Conservation (phyloP, 2,888 invertebrate genomes). For the Trichogramma dendrolimi region DNA sequence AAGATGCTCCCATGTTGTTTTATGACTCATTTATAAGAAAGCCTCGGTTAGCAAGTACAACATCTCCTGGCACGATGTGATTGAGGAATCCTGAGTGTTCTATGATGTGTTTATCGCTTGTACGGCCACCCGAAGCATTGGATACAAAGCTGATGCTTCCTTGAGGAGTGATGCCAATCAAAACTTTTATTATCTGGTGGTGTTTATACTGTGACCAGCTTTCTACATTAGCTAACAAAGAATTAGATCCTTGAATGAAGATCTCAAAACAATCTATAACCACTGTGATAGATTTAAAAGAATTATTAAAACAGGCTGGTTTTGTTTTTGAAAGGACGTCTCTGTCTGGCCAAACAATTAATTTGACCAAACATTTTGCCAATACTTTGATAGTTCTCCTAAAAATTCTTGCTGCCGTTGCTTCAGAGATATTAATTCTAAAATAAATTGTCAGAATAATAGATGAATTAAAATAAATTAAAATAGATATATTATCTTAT, state of each 20-base stretch:
- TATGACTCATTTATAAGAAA: constrained; percentile 6
- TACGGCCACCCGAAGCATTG: constrained; percentile 9
- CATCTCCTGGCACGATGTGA: constrained; percentile 1
- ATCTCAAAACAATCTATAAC: constrained; percentile 22
- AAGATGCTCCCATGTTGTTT: no score
- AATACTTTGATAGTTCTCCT: constrained; percentile 8
- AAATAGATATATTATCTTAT: not conserved
- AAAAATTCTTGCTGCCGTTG: constrained; percentile 7
- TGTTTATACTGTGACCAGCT: constrained; percentile 6
- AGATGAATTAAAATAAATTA: not conserved
- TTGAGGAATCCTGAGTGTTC: constrained; percentile 17
- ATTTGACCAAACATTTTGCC: not conserved
- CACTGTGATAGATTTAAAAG: not conserved
- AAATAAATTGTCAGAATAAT: not conserved
- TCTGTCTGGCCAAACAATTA: constrained; percentile 4
- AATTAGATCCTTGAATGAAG: constrained; percentile 6
- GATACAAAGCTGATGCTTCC: constrained; percentile 16
- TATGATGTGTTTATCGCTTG: constrained; percentile 11
- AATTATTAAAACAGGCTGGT: constrained; percentile 1
- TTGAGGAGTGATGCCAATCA: constrained; percentile 22
- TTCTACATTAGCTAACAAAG: not conserved
- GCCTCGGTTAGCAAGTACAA: constrained; percentile 9
- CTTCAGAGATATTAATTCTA: not conserved
- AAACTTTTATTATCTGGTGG: constrained; percentile 15
- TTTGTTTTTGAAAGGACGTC: not conserved